These are phyloP conservation scores for Ceratosolen solmsi DNA, from an alignment of 1,140 invertebrate genomes.

Conservation along the genomic window DNA sequence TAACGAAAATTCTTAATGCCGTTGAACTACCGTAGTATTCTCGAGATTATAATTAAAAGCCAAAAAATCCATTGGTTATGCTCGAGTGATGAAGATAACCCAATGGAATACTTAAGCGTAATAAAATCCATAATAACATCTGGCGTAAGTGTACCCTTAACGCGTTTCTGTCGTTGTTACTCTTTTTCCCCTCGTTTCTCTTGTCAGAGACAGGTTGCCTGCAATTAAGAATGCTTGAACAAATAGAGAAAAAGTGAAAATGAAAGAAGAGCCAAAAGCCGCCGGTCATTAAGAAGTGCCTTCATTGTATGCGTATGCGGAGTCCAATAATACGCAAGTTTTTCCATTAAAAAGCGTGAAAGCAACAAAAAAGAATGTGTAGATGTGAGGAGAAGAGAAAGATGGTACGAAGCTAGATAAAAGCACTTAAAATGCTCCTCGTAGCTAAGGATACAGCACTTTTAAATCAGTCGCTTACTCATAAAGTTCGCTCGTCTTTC, in stretches of 20 bases:
- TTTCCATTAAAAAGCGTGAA: neutral
- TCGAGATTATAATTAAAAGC: neutral
- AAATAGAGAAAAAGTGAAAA: neutral
- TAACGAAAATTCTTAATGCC: neutral
- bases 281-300: neutral
- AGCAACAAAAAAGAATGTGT: neutral
- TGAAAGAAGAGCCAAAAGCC: neutral
- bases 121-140: conserved; percentile 12
- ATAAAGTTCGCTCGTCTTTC: conserved; percentile 51
- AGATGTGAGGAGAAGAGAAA: neutral
- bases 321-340: neutral
- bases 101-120: neutral
- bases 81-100: neutral
- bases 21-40: neutral
- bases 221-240: neutral
- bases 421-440: conserved; percentile 58
- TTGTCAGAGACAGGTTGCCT: neutral
- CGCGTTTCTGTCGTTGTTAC: neutral
- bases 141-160: conserved; percentile 3
- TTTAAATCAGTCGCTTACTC: conserved; percentile 57
- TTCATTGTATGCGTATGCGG: neutral
- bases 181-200: neutral
- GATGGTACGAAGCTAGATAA: conserved; percentile 50
- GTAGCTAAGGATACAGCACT: conserved; percentile 52
- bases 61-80: neutral